Evolutionary conservation across 2,888 invertebrate genomes (phyloP), one percentile per base, ranked within the genome.

Genomic region (Atherix ibis): DNA sequence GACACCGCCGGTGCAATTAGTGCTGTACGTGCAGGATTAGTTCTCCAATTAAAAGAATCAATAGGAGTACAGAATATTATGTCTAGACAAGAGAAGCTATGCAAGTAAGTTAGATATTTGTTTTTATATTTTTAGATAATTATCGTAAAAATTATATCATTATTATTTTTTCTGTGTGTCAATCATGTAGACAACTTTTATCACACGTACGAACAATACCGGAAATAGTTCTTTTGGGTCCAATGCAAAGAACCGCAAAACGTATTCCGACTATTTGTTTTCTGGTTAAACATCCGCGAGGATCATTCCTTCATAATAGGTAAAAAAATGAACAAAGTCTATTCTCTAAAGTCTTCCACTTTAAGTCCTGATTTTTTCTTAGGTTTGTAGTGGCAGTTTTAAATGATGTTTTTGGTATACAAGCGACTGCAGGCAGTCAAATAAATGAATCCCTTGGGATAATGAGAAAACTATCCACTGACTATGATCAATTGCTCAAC

Each of bases 371-470:
- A 18, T 25, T 25, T 16, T 24, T 27, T 9, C 31, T 4, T 17
- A 43, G 43, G 35, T 46, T 67, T 63, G 76, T 91, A 8, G 79
- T 80, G 45, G 79, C 84, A 8, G 70, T 91, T 14, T 67, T 92
- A 28, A 91, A 89, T 52, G 89, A 92, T 51, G 74, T 92, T 17
- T 91, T 88, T 54, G 91, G 91, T 1, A 84, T 92, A 35, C 89
- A 89, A 60, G 80, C 79, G 0, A 66, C 82, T 40, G 78, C 81
- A 1, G 83, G 82, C 1, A 74, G 83, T 34, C 77, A 81, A 35
- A 88, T 89, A 52, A 84, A 83, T 3, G 81, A 83, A 58, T 64
- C 88, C 13, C 64, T 91, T 36, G 88, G 88, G 9, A 87, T 91
- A 40, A 78, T 81, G 48, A 74, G 76, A 43, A 69, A 75, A 43